These are phyloP conservation scores for Dolichotis patagonum DNA, from an alignment of 2,113 vertebrate species.

Conservation along the genomic window DNA sequence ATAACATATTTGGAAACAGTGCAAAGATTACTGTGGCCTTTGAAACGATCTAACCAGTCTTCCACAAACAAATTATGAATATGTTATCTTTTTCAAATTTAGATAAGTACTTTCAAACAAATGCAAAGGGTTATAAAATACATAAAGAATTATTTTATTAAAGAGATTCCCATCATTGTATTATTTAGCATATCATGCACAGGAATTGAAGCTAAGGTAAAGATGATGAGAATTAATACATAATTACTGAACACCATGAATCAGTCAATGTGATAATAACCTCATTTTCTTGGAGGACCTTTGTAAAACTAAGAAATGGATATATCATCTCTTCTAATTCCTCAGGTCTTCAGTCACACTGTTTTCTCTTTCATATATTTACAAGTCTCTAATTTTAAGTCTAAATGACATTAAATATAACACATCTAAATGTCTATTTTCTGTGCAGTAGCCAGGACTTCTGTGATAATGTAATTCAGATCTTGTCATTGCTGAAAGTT, in stretches of 20 bases:
- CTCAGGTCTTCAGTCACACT: background rate
- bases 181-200: background rate
- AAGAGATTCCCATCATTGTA: background rate
- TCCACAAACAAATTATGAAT: background rate
- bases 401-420: background rate
- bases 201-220: background rate
- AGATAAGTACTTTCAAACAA: background rate
- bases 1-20: background rate
- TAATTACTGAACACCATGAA: background rate
- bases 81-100: background rate
- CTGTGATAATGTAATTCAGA: conserved; percentile 62
- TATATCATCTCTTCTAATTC: background rate
- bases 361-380: background rate
- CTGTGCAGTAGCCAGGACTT: background rate
- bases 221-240: background rate
- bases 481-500: conserved; percentile 15
- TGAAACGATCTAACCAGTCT: background rate
- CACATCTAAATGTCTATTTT: conserved; percentile 10
- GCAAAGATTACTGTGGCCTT: background rate
- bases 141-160: background rate
- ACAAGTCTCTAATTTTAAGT: background rate
- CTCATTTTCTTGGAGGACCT: background rate
- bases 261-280: background rate
- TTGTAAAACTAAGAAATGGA: background rate
- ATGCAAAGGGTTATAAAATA: background rate